phyloP scores from a whole-genome alignment of 2,888 invertebrate species.

The Ichneumoninae sp. region DNA sequence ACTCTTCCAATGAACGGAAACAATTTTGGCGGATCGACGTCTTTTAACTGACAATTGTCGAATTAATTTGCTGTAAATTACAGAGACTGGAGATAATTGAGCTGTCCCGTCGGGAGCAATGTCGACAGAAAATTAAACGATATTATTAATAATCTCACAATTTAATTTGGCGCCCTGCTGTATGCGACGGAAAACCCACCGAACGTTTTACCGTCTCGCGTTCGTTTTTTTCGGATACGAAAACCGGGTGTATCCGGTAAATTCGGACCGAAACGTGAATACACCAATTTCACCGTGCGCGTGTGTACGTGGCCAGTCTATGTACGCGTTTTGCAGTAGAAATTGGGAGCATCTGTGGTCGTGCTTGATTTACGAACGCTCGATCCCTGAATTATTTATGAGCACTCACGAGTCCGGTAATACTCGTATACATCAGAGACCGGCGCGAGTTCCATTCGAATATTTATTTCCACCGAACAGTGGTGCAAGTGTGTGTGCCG shows the following conservation, averaged over 20 bases:
- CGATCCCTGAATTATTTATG: conserved; percentile 63
- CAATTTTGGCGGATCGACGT: too few species aligned
- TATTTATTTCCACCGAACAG: conserved; percentile 53
- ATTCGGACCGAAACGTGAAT: neutral
- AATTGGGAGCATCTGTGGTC: conserved; percentile 39
- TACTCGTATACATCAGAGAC: conserved; percentile 53
- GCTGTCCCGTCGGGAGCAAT: too few species aligned
- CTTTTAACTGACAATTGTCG: too few species aligned
- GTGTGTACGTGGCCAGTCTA: neutral
- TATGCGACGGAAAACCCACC: neutral
- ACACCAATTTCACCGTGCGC: conserved; percentile 17
- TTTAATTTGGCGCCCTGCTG: neutral
- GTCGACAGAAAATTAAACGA: neutral
- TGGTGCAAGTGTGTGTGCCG: neutral
- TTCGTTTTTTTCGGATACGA: neutral
- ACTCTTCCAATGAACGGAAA: too few species aligned
- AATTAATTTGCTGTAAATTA: too few species aligned
- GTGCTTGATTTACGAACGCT: conserved; percentile 61
- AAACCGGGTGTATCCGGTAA: neutral
- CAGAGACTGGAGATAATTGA: too few species aligned
- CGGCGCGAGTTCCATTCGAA: conserved; percentile 40
- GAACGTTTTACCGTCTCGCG: neutral
- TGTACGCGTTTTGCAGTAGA: neutral
- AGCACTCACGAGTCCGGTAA: conserved; percentile 53
- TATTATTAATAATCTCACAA: neutral